phyloP scores from a whole-genome alignment of 2,797 vertebrate genomes.

The Pristis pectinata region DNA sequence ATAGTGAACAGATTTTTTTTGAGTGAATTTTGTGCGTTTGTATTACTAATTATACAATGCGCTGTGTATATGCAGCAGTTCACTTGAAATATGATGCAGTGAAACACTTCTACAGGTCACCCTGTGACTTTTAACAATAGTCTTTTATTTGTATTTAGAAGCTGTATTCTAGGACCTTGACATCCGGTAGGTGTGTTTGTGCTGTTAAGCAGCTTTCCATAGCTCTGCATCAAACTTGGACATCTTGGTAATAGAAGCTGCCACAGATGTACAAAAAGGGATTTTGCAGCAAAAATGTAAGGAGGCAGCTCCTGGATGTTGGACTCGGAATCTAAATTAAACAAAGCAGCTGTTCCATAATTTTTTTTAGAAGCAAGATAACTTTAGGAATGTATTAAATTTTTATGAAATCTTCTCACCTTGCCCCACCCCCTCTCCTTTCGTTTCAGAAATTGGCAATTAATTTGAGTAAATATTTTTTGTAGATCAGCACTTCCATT shows the following conservation, averaged over 20 bases:
- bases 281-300: background rate
- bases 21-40: background rate
- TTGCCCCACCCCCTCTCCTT: background rate
- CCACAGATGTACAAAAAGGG: background rate
- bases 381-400: background rate
- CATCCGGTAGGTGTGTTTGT: background rate
- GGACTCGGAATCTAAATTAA: conserved; percentile 14
- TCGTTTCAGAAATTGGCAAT: background rate
- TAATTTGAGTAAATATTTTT: background rate
- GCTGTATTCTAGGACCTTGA: background rate
- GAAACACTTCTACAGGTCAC: background rate
- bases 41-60: background rate
- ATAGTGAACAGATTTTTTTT: background rate
- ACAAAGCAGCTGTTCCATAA: background rate
- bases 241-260: background rate
- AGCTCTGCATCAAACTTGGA: background rate
- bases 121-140: background rate
- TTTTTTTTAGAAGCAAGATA: background rate
- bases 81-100: background rate
- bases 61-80: background rate
- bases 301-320: background rate
- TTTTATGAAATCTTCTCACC: background rate
- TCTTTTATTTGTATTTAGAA: background rate
- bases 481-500: conserved; percentile 6
- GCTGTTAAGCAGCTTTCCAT: background rate